phyloP scores from a whole-genome alignment of 2,888 invertebrate species.

The Catocala nupta region DNA sequence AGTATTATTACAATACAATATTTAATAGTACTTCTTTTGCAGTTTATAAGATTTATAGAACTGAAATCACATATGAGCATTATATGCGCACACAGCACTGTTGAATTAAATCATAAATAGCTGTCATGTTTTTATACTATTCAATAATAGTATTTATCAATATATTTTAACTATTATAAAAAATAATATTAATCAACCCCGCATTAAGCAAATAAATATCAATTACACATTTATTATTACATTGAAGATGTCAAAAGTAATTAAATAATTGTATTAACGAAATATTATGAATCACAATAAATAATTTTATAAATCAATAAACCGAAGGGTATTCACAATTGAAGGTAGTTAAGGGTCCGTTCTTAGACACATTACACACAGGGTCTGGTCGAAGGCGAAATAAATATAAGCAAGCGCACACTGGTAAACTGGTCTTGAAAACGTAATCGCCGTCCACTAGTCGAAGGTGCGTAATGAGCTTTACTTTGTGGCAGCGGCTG shows the following conservation, averaged over 20 bases:
- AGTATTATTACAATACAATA: background rate
- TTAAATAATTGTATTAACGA: background rate
- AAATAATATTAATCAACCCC: background rate
- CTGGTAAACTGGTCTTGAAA: no score
- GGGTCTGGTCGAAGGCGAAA: no score
- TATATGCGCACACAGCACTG: background rate
- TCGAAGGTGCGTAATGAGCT: no score
- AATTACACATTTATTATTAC: background rate
- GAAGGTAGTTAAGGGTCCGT: no score
- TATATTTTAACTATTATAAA: background rate
- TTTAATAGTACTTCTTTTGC: background rate
- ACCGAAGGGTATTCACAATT: no score
- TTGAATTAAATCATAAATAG: background rate
- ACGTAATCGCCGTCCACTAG: no score
- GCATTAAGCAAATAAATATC: background rate
- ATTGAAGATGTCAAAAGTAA: slow-evolving; percentile 3
- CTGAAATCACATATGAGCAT: no score
- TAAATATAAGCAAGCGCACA: no score
- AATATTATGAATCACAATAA: background rate
- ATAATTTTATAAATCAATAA: background rate
- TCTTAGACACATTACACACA: no score
- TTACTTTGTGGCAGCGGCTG: no score
- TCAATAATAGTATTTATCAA: background rate
- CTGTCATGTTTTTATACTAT: background rate
- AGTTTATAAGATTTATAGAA: background rate